phyloP scores from a whole-genome alignment of 2,113 vertebrate genomes.

The Cheirogaleus medius region DNA sequence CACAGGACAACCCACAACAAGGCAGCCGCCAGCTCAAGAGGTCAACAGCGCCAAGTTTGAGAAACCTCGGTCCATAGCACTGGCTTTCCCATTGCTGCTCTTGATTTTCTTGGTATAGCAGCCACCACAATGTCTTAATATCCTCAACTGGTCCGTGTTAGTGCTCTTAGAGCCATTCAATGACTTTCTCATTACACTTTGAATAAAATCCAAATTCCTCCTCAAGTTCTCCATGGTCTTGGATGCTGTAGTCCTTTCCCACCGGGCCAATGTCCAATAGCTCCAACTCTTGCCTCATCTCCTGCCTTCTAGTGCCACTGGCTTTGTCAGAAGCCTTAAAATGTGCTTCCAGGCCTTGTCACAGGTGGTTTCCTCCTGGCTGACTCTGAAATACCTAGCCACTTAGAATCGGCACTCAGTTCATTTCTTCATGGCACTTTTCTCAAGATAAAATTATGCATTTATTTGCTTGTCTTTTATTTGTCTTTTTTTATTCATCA shows the following conservation, averaged over 20 bases:
- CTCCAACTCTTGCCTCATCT: not conserved
- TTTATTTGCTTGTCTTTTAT: not conserved
- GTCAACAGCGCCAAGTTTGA: not conserved
- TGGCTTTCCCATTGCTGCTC: not conserved
- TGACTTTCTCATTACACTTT: not conserved
- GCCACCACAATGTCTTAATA: not conserved
- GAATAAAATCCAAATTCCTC: not conserved
- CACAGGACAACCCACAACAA: not conserved
- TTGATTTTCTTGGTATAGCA: not conserved
- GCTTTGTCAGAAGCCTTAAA: not conserved
- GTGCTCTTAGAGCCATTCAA: not conserved
- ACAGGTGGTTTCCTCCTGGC: not conserved
- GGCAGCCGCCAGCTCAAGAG: not conserved
- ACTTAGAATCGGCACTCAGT: not conserved
- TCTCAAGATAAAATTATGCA: not conserved
- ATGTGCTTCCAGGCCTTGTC: not conserved
- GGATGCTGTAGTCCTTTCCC: not conserved
- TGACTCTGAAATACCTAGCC: no score
- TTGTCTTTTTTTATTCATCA: not conserved
- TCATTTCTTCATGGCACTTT: not conserved
- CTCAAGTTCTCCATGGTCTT: not conserved
- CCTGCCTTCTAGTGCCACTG: no score
- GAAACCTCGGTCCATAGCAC: not conserved
- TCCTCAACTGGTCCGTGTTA: not conserved
- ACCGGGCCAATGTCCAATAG: not conserved